Base-by-base conservation (phyloP, 2,113 vertebrate species). In the Bos javanicus region DNA sequence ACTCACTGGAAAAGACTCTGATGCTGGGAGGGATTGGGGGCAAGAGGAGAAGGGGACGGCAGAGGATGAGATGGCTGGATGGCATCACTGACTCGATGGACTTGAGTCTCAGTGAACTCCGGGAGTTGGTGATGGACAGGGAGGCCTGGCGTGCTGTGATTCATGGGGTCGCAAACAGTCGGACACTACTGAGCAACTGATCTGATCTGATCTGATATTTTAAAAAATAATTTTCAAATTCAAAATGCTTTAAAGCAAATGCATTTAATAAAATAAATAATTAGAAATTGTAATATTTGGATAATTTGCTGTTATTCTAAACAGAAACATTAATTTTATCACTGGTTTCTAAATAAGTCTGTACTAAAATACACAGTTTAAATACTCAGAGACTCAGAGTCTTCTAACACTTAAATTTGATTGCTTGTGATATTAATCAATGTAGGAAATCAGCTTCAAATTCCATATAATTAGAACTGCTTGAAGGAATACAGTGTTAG, bases 401-500 rank as follows among this genome's bases (percentile, higher is more conserved):
- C 39, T 84, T 80, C 19, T 15, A 91, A 86, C 15, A 95, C 15
- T 80, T 87, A 50, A 93, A 91, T 88, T 89, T 98, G 43, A 93
- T 91, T 96, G 26, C 43, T 76, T 46, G 13, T 56, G 14, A 36
- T 94, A 90, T 87, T 96, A 97, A 95, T 93, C 86, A 95, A 71
- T 67, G 7, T 50, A 71, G 78, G 67, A 97, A 95, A 91, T 95
- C 67, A 97, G 64, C 89, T 94, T 86, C 25, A 87, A 91, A 91
- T 96, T 93, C 26, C 25, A 64, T 25, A 81, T 74, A 95, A 91
- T 95, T 94, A 94, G 26, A 95, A 97, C 10, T 50, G 30, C 33
- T 96, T 52, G 17, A 52, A 82, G 59, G 59, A 95, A 93, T 81
- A 46, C 28, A 80, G 56, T 94, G 10, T 78, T 91, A 84, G 9